Conservation (phyloP, 2,113 vertebrate species). For the Callospermophilus lateralis region DNA sequence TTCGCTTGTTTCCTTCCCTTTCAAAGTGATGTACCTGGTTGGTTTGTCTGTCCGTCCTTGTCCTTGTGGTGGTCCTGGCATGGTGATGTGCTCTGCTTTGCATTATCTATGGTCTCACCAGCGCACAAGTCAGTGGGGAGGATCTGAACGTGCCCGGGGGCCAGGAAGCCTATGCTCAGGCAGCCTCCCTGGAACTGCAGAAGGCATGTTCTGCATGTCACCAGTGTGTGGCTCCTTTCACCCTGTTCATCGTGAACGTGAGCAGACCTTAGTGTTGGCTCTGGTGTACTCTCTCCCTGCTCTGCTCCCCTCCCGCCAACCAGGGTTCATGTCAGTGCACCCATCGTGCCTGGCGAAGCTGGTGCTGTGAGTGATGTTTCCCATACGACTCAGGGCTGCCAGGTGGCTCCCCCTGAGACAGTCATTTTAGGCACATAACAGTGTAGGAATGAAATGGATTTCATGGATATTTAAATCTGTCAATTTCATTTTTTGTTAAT, state of each 20-base stretch:
- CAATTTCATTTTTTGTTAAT: conserved; percentile 77
- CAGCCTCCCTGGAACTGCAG: background rate
- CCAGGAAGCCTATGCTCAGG: background rate
- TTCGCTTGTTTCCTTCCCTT: conserved; percentile 28
- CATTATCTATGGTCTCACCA: conserved; percentile 49
- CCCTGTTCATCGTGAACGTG: background rate
- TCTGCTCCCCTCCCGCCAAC: conserved; percentile 61
- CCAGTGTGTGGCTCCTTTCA: background rate
- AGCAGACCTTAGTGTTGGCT: background rate
- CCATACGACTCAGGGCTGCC: conserved; percentile 70
- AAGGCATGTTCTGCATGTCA: conserved; percentile 61
- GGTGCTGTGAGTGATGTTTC: conserved; percentile 83
- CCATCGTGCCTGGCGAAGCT: conserved; percentile 67
- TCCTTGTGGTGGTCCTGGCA: conserved; percentile 64
- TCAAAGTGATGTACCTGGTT: conserved; percentile 28
- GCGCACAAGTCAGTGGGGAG: conserved; percentile 1
- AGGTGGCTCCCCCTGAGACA: conserved; percentile 55
- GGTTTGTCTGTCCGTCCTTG: conserved; percentile 56
- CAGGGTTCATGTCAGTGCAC: conserved; percentile 61
- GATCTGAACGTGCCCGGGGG: background rate
- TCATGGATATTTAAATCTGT: conserved; percentile 86
- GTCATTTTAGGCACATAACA: conserved; percentile 62
- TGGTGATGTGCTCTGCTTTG: conserved; percentile 61
- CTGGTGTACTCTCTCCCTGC: background rate
- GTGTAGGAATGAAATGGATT: conserved; percentile 76